These are phyloP conservation scores for Masticophis lateralis DNA, from an alignment of 2,797 vertebrate genomes.

Conservation along the genomic window DNA sequence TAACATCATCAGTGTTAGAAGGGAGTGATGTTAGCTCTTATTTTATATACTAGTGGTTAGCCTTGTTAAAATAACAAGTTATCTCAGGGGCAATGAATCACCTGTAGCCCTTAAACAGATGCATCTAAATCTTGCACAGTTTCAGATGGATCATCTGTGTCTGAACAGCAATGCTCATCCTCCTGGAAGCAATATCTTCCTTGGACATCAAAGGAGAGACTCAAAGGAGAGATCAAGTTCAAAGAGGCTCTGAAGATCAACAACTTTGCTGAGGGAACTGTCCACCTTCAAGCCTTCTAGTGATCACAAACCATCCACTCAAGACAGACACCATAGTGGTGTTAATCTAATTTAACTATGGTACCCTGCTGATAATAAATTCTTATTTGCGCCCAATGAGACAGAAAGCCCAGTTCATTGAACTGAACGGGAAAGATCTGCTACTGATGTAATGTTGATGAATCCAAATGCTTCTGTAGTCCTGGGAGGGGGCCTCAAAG, in stretches of 20 bases:
- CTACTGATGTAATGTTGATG: neutral
- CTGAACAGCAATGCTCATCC: neutral
- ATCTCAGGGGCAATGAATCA: neutral
- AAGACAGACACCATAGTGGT: neutral
- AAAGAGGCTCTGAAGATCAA: neutral
- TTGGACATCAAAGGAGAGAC: neutral
- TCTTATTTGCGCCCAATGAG: neutral
- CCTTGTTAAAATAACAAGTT: neutral
- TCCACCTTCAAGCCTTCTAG: accelerated
- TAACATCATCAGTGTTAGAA: neutral
- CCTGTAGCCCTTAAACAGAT: neutral
- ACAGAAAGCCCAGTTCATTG: neutral
- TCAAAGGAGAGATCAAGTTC: neutral
- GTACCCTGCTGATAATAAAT: neutral
- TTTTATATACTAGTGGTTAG: neutral
- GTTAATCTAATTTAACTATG: neutral
- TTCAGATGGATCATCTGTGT: neutral
- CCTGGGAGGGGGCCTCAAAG: neutral
- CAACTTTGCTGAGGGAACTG: neutral
- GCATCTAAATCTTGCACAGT: neutral
- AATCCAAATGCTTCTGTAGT: neutral
- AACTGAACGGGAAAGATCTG: neutral
- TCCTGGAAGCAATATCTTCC: neutral
- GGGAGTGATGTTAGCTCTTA: neutral
- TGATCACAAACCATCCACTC: neutral